These are phyloP conservation scores for Aurelia sp. DNA, from an alignment of 30 jellyfish, hydroid and myxozoan species.

Conservation along the genomic window DNA sequence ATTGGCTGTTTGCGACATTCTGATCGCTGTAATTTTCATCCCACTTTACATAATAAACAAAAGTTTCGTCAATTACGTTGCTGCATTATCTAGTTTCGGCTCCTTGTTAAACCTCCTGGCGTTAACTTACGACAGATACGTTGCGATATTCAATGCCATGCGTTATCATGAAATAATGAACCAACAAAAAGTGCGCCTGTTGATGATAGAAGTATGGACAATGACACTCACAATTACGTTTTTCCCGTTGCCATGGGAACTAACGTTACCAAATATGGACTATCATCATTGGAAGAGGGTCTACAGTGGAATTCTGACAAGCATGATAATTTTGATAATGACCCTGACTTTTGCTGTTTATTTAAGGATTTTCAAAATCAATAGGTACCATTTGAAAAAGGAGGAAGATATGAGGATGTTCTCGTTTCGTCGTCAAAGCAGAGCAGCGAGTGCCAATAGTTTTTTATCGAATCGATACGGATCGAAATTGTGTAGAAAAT, in stretches of 20 bases:
- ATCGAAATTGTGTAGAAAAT: background rate
- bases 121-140: conserved; percentile 70
- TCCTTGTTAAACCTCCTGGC: conserved; percentile 71
- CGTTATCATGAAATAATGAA: conserved; percentile 59
- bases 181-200: conserved; percentile 29
- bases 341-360: conserved; percentile 22
- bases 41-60: conserved; percentile 58
- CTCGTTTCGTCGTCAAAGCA: background rate
- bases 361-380: conserved; percentile 45
- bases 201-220: conserved; percentile 63
- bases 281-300: conserved; percentile 37
- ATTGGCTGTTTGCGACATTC: conserved; percentile 58
- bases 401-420: conserved; percentile 3
- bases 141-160: conserved; percentile 68
- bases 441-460: background rate
- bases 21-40: conserved; percentile 56
- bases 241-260: conserved; percentile 67
- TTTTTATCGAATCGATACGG: background rate
- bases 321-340: conserved; percentile 24
- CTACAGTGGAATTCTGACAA: conserved; percentile 68
- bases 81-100: conserved; percentile 69
- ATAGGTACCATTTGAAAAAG: conserved; percentile 33
- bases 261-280: conserved; percentile 13
- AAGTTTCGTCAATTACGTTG: conserved; percentile 40
- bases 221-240: conserved; percentile 40